Evolutionary conservation across 2,888 invertebrate genomes (phyloP).

Genomic region (Entomobrya proxima): DNA sequence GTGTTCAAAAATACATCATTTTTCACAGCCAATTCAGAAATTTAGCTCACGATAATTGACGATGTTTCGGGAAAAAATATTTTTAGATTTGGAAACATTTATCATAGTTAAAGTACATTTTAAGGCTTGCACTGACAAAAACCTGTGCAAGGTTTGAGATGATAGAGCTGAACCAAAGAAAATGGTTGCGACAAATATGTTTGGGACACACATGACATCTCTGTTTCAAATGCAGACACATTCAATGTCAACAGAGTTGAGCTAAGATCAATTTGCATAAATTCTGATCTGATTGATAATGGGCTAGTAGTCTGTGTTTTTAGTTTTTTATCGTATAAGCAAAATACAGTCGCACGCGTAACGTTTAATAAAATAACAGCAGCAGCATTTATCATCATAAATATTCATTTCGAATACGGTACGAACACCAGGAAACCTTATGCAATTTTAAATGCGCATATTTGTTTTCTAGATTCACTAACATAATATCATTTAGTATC

Average conservation of each 20-base stretch:
- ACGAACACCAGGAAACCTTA: background rate
- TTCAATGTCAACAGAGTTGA: too few species aligned
- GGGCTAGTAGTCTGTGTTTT: too few species aligned
- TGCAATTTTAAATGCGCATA: too few species aligned
- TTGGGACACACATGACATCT: too few species aligned
- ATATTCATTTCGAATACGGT: background rate
- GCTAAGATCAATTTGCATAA: too few species aligned
- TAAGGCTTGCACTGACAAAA: conserved; percentile 34
- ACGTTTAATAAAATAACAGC: too few species aligned
- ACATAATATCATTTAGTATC: too few species aligned
- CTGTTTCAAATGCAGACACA: too few species aligned
- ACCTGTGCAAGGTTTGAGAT: background rate
- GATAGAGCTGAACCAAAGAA: background rate
- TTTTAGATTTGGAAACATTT: background rate
- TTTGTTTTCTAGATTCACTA: too few species aligned
- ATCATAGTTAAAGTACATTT: background rate
- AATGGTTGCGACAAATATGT: too few species aligned
- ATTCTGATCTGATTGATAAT: too few species aligned
- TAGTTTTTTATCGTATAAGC: background rate
- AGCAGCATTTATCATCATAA: too few species aligned
- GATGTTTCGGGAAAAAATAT: conserved; percentile 21
- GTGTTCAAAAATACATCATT: conserved; percentile 12
- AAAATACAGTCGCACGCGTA: background rate
- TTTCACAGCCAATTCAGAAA: conserved; percentile 17
- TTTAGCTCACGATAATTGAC: background rate